Evolutionary conservation across 2,797 vertebrate genomes (phyloP).

Genomic region (Tapirus indicus): DNA sequence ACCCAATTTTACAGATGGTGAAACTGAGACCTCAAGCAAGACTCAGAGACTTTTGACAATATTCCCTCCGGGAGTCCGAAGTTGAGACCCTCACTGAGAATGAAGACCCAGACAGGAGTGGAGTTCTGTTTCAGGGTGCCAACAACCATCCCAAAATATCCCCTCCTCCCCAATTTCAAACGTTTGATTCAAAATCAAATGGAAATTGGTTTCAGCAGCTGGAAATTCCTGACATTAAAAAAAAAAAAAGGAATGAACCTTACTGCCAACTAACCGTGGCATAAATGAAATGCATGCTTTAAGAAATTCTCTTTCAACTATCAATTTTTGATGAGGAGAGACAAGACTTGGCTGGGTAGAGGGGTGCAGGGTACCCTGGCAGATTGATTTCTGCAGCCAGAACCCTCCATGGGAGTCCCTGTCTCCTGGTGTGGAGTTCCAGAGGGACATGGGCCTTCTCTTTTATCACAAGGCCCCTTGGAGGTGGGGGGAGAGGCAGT

Average conservation of each 20-base stretch:
- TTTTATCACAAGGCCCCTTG: neutral
- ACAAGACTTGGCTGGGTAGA: neutral
- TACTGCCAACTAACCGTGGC: slow-evolving; percentile 35
- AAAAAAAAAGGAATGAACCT: neutral
- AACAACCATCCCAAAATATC: neutral
- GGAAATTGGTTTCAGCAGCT: slow-evolving; percentile 60
- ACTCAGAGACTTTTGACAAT: neutral
- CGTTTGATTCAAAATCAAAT: slow-evolving; percentile 56
- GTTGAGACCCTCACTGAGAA: neutral
- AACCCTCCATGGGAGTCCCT: neutral
- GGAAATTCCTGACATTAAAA: slow-evolving; percentile 55
- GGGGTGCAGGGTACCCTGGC: neutral
- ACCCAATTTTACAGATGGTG: slow-evolving; percentile 55
- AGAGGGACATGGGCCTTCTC: neutral
- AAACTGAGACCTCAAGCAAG: slow-evolving; percentile 66
- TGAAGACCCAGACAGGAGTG: neutral
- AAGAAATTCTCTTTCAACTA: slow-evolving; percentile 52
- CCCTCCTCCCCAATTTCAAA: neutral
- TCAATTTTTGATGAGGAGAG: slow-evolving; percentile 29
- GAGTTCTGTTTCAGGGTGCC: neutral
- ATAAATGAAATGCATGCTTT: slow-evolving; percentile 38
- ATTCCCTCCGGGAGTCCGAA: neutral
- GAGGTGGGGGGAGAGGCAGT: neutral
- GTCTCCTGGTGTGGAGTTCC: neutral
- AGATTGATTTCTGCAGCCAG: slow-evolving; percentile 24